Evolutionary conservation across 2,113 vertebrate genomes (phyloP).

Genomic region (Oxygymnocypris stewartii): DNA sequence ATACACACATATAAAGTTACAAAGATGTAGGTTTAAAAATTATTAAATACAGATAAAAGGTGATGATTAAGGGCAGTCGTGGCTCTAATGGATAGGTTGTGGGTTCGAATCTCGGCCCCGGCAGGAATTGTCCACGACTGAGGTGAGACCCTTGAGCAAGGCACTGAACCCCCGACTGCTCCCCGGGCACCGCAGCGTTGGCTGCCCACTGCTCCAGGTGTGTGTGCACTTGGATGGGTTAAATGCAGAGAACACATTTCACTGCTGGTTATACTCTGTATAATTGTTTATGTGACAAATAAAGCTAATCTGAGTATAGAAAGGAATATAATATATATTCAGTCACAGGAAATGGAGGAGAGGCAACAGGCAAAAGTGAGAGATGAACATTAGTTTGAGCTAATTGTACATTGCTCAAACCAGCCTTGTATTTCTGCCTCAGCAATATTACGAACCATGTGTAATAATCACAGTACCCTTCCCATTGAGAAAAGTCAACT

Average conservation of each 20-base stretch:
- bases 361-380: background rate
- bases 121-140: too few species aligned
- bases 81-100: too few species aligned
- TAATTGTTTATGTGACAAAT: too few species aligned
- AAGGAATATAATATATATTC: background rate
- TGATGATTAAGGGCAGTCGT: background rate
- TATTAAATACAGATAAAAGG: background rate
- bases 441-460: background rate
- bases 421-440: background rate
- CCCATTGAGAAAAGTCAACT: slow-evolving; percentile 1
- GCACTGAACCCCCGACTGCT: too few species aligned
- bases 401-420: background rate
- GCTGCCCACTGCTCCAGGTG: too few species aligned
- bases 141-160: too few species aligned
- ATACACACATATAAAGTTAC: background rate
- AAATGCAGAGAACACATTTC: too few species aligned
- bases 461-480: background rate
- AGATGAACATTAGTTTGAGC: background rate
- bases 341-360: background rate
- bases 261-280: too few species aligned
- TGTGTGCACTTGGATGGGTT: too few species aligned
- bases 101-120: too few species aligned
- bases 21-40: background rate
- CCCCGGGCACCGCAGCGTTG: too few species aligned
- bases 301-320: too few species aligned